phyloP scores from a whole-genome alignment of 2,888 invertebrate genomes.

The Caenorhabditis imperialis region DNA sequence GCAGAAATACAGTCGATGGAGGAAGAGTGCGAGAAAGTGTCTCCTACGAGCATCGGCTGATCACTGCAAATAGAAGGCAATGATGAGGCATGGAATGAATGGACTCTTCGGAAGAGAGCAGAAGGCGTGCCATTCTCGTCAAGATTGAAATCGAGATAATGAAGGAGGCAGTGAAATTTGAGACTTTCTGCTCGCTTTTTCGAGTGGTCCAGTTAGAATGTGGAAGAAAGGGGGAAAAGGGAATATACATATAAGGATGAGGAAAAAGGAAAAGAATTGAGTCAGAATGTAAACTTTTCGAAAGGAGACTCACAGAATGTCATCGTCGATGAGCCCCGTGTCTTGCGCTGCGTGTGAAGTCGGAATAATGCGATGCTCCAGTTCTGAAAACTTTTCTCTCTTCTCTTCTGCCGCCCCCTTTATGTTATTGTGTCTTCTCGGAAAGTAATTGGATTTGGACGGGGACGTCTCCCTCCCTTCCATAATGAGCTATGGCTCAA shows the following conservation, averaged over 20 bases:
- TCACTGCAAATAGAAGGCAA: conserved; percentile 57
- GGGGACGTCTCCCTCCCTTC: conserved; percentile 7
- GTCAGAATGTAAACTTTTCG: no score
- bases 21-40: conserved; percentile 65
- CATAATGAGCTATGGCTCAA: conserved; percentile 36
- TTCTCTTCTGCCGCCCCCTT: conserved; percentile 8
- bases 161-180: conserved; percentile 51
- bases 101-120: conserved; percentile 17
- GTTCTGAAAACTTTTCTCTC: conserved; percentile 39
- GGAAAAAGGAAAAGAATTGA: background rate
- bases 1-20: conserved; percentile 59
- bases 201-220: no score
- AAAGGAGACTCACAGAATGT: conserved; percentile 62
- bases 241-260: background rate
- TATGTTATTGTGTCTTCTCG: conserved; percentile 34
- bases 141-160: conserved; percentile 46
- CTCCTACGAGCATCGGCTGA: conserved; percentile 70
- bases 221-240: conserved; percentile 13
- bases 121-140: conserved; percentile 36
- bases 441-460: conserved; percentile 48
- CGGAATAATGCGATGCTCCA: conserved; percentile 41
- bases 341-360: conserved; percentile 32
- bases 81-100: background rate
- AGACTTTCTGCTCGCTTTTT: conserved; percentile 26
- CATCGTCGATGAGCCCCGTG: conserved; percentile 69